Evolutionary conservation across 2,888 invertebrate species (phyloP), one percentile per base, ranked within the genome.

Genomic region (Boloria selene): DNA sequence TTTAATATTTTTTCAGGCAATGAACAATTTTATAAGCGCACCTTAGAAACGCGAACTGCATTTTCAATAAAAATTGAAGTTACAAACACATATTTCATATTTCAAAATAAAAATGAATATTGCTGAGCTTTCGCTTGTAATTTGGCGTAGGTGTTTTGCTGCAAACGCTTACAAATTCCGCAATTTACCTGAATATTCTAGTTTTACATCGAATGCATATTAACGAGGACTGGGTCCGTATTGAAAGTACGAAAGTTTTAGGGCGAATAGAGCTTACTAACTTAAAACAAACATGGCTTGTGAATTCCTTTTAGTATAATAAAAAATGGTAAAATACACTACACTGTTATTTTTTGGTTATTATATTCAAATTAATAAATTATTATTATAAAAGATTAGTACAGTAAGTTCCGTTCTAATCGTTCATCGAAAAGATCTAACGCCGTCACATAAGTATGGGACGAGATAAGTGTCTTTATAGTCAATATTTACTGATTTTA

Each of bases 21-120:
- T 1, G 31, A 31, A 31, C 7, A 31, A 31, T 1, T 31, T 31
- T 31, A 31, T 31, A 31, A 31, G 31, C 31, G 31, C 2, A 10
- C 13, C 4, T 53, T n/a, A 22, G 22, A 22, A 22, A 22, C 22
- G 22, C 22, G 22, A 22, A 22, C 22, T 22, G 16, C 13, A 13
- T 53, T 53, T 53, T 4, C 6, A 38, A 18, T 38, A 54, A 14
- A 38, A 55, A 55, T 55, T 55, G 18, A 55, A 55, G 44, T 44
- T 10, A 18, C 42, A 42, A 55, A 18, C 54, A 55, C 17, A 16
- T 18, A 17, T 44, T 7, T 18, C 13, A 18, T 55, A 4, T 45
- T 14, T 13, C 14, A 22, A 55, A 14, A 18, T 55, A 22, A 22
- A 14, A 22, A 44, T 55, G 14, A 18, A 44, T 44, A 18, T 44